Conservation (phyloP, 2,113 vertebrate species). For the Pogona vitticeps region DNA sequence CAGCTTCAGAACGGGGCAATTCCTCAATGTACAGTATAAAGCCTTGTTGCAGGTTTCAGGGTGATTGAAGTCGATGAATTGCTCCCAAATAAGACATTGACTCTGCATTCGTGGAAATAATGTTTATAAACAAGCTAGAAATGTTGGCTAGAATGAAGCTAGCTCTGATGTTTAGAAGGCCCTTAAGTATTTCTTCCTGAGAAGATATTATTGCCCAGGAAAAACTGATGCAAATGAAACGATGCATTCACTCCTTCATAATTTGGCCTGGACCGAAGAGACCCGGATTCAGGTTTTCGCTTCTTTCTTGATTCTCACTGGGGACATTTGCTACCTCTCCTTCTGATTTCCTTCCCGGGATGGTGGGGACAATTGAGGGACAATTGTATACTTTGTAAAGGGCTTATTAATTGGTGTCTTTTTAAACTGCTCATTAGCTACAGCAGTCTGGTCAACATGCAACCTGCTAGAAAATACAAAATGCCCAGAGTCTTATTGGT, state of each 20-base stretch:
- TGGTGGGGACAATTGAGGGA: no score
- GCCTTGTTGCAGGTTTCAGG: background rate
- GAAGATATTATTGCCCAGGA: background rate
- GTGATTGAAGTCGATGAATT: conserved; percentile 10
- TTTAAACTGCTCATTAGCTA: no score
- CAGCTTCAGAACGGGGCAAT: conserved; percentile 23
- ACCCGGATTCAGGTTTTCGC: background rate
- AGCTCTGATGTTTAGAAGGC: background rate
- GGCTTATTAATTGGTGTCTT: no score
- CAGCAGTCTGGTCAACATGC: no score
- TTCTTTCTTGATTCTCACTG: background rate
- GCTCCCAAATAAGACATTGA: background rate
- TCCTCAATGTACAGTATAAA: background rate
- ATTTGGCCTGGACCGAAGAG: background rate
- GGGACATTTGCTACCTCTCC: no score
- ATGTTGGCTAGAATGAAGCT: background rate
- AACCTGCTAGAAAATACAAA: no score
- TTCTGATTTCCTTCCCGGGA: no score
- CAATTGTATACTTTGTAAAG: no score
- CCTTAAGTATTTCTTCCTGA: background rate
- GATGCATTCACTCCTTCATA: background rate
- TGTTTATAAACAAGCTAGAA: background rate
- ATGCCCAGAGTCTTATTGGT: no score
- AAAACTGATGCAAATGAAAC: background rate
- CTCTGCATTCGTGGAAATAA: background rate